Evolutionary conservation across 1,140 invertebrate species (phyloP).

Genomic region (Bilobella aurantiaca): DNA sequence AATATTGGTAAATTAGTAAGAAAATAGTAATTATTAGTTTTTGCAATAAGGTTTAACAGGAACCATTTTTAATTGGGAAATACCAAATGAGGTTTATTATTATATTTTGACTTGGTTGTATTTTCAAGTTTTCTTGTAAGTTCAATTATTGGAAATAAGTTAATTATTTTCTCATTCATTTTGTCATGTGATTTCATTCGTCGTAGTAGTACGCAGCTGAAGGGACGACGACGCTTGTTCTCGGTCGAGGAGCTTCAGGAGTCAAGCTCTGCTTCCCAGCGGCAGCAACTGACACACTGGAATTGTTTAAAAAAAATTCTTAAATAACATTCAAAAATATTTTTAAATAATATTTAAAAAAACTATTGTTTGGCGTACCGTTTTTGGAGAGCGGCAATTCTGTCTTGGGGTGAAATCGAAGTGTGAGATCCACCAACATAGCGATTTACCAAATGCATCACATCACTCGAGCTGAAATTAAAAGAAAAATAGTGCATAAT

Average conservation of each 20-base stretch:
- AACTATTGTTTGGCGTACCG: neutral
- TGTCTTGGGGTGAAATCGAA: slow-evolving; percentile 46
- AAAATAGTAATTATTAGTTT: too few relatives aligned
- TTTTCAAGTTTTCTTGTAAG: too few relatives aligned
- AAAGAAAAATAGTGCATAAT: neutral
- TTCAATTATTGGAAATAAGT: too few relatives aligned
- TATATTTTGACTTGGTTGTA: too few relatives aligned
- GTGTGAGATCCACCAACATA: slow-evolving; percentile 64
- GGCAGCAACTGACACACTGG: neutral
- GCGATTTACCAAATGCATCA: slow-evolving; percentile 50
- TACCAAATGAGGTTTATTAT: too few relatives aligned
- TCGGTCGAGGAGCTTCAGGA: neutral
- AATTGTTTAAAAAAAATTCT: neutral
- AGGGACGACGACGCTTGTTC: neutral
- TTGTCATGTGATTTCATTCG: neutral
- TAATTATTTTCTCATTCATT: too few relatives aligned
- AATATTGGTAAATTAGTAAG: too few relatives aligned
- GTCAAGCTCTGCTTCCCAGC: neutral
- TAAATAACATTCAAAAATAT: neutral
- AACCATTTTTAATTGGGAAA: too few relatives aligned
- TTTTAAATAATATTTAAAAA: neutral
- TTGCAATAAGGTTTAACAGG: too few relatives aligned
- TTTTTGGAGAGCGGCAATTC: slow-evolving; percentile 18
- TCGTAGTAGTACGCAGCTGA: neutral
- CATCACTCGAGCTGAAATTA: slow-evolving; percentile 15